Percentiles rank a stretch among this genome's conserved stretches.
phyloP scores from a whole-genome alignment of 2,797 vertebrate genomes.

The Petrocephalus sullivani region DNA sequence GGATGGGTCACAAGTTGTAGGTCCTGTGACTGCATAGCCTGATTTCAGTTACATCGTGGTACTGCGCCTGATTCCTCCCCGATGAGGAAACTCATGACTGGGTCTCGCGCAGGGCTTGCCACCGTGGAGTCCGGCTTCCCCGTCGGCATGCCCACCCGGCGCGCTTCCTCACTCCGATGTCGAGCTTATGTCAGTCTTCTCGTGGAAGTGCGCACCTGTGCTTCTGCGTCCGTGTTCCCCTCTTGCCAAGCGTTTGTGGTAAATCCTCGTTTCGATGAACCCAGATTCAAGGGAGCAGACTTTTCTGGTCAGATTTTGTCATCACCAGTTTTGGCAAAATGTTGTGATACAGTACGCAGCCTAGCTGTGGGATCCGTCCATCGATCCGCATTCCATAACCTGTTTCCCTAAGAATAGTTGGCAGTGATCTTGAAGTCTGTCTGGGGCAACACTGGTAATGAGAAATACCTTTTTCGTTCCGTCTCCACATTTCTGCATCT shows the following conservation, averaged over 20 bases:
- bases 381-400: background rate
- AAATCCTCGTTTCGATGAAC: background rate
- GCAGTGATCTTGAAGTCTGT: background rate
- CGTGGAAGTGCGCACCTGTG: background rate
- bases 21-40: background rate
- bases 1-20: background rate
- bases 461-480: background rate
- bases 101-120: background rate
- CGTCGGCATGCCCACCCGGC: background rate
- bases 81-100: conserved; percentile 15
- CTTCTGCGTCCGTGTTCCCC: background rate
- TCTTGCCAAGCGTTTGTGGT: background rate
- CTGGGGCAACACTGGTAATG: background rate
- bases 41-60: background rate
- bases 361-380: background rate
- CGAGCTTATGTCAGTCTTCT: background rate
- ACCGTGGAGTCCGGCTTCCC: background rate
- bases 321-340: background rate
- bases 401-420: background rate
- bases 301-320: background rate
- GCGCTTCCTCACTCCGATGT: background rate
- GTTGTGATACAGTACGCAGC: background rate
- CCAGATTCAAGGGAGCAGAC: background rate
- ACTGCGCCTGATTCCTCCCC: background rate
- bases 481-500: background rate